A percentile compares a stretch with the other conserved stretches of the same genome.
These are phyloP conservation scores for Forbesichthys papilliferus DNA, from an alignment of 2,113 vertebrate species.

Conservation along the genomic window DNA sequence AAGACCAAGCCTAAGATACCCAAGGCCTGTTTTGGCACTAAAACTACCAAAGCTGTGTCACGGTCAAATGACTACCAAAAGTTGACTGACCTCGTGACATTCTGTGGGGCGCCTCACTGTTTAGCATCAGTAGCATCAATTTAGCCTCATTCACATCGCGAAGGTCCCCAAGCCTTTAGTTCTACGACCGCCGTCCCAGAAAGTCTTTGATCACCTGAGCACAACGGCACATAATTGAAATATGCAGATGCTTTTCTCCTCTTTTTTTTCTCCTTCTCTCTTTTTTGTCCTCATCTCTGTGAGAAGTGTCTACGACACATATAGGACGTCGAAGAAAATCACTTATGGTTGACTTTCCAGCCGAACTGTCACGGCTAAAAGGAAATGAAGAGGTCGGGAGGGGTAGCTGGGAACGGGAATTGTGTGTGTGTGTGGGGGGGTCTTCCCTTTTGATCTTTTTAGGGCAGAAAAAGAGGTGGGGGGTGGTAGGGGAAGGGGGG, in stretches of 20 bases:
- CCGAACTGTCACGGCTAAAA: conserved; percentile 76
- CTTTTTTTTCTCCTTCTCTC: conserved; percentile 8
- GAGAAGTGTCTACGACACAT: conserved; percentile 60
- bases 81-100: conserved; percentile 67
- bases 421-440: conserved; percentile 17
- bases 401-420: conserved; percentile 25
- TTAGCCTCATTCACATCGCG: conserved; percentile 60
- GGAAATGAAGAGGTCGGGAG: conserved; percentile 70
- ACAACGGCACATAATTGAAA: conserved; percentile 63
- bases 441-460: conserved; percentile 79
- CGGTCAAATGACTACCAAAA: conserved; percentile 65
- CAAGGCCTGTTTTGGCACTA: neutral
- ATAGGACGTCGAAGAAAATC: conserved; percentile 60
- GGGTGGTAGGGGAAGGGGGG: conserved; percentile 36
- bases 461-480: conserved; percentile 56
- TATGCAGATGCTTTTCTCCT: conserved; percentile 47
- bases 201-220: conserved; percentile 72
- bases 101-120: conserved; percentile 54
- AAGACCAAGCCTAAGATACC: neutral
- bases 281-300: conserved; percentile 43
- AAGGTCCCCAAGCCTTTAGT: conserved; percentile 43
- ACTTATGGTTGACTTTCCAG: conserved; percentile 77
- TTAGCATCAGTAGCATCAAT: conserved; percentile 68
- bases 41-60: conserved; percentile 46
- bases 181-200: conserved; percentile 28